Evolutionary conservation across 2,888 invertebrate genomes (phyloP).

Genomic region (Ectropis crepuscularia): DNA sequence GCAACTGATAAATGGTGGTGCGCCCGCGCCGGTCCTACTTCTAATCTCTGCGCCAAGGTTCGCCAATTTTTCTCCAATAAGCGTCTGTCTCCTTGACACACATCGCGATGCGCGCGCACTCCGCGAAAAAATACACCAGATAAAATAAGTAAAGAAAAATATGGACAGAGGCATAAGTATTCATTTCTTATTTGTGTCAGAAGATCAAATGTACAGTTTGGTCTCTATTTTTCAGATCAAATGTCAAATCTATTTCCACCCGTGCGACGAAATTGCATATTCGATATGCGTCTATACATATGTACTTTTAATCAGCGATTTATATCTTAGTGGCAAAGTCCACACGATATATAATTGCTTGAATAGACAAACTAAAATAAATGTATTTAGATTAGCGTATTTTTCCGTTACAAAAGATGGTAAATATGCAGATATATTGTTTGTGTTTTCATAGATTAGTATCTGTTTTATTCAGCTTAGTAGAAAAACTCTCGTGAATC

Average conservation of each 20-base stretch:
- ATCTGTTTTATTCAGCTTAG: constrained; percentile 20
- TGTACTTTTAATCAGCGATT: too few species aligned
- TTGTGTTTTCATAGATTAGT: background rate
- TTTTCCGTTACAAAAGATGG: background rate
- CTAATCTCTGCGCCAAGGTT: constrained; percentile 75
- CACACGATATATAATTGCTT: too few species aligned
- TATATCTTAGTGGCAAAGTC: too few species aligned
- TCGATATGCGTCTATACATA: too few species aligned
- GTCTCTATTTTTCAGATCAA: too few species aligned
- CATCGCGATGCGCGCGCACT: constrained; percentile 62
- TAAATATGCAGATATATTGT: background rate
- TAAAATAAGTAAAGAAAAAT: constrained; percentile 8
- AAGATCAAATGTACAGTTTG: too few species aligned
- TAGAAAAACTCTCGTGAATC: constrained; percentile 44
- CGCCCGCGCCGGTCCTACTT: constrained; percentile 70
- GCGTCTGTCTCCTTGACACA: constrained; percentile 74
- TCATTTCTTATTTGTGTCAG: background rate
- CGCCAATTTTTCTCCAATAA: constrained; percentile 77
- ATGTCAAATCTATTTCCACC: too few species aligned
- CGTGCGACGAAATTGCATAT: too few species aligned
- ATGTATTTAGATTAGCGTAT: too few species aligned
- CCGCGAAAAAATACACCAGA: constrained; percentile 56
- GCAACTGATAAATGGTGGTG: constrained; percentile 63
- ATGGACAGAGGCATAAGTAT: background rate
- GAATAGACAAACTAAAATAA: too few species aligned